These are phyloP conservation scores for Coregonus sp. DNA, from an alignment of 2,797 vertebrate species.

Conservation along the genomic window DNA sequence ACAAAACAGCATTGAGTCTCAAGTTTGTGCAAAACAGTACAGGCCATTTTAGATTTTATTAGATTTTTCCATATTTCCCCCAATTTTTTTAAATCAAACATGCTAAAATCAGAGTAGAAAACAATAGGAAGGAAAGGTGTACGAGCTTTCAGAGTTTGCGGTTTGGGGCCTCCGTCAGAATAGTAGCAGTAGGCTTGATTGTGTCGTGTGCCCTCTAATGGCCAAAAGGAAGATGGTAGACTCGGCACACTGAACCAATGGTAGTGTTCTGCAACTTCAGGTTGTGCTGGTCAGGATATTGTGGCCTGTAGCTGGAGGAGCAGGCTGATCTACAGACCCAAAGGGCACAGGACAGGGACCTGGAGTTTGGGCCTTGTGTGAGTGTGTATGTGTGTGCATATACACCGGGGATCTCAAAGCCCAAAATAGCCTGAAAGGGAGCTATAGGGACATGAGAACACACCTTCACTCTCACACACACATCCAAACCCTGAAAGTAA, in stretches of 20 bases:
- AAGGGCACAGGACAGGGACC: conserved; percentile 29
- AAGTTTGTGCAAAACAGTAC: conserved; percentile 77
- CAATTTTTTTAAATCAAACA: conserved; percentile 39
- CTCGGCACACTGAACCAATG: conserved; percentile 30
- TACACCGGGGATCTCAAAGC: conserved; percentile 53
- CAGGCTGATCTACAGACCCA: conserved; percentile 34
- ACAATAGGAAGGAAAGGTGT: conserved; percentile 28
- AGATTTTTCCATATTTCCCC: conserved; percentile 2
- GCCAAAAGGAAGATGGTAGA: conserved; percentile 20
- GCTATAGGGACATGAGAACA: conserved; percentile 22
- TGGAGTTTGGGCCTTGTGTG: conserved; percentile 22
- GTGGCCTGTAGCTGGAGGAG: conserved; percentile 32
- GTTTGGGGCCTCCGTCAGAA: conserved; percentile 14
- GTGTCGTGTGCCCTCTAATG: conserved; percentile 49
- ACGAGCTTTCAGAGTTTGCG: conserved; percentile 35
- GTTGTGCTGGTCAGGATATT: conserved; percentile 43
- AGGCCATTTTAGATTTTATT: conserved; percentile 61
- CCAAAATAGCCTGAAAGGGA: conserved; percentile 21
- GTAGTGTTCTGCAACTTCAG: conserved; percentile 73
- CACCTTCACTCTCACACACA: conserved; percentile 14
- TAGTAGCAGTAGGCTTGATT: conserved; percentile 27
- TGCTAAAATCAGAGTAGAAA: conserved; percentile 50
- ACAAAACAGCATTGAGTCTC: conserved; percentile 69
- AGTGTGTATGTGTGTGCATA: conserved; percentile 42
- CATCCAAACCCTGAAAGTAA: conserved; percentile 39